Evolutionary conservation across 2,888 invertebrate genomes (phyloP), one percentile per base, ranked within the genome.

Genomic region (Callinectes sapidus): DNA sequence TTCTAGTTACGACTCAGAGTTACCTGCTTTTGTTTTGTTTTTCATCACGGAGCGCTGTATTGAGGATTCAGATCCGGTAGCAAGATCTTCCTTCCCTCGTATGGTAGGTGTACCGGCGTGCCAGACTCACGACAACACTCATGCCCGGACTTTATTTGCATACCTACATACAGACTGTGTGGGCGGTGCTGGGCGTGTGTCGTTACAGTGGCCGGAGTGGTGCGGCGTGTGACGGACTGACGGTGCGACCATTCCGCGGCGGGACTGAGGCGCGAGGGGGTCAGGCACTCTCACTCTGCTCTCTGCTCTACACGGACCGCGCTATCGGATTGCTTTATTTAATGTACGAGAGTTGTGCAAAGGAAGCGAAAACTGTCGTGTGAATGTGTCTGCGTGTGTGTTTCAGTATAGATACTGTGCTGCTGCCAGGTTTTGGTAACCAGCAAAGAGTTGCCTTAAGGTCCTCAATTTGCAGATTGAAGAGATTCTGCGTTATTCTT

Each of bases 81-180:
- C 61, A 61, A 61, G 18, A 61, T 39, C 39, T 39, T 39, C 39
- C 39, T 39, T 39, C 39, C 18, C 13, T 61, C 18, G 61, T 85
- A 39, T 87, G 87, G 87, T 87, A 23, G 87, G 28, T 16, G 61
- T 42, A n/a, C 42, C 48, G 87, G 87, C 87, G 28, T 89, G 89
- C 89, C 89, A 89, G 89, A 89, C 71, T 42, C 89, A 89, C 89
- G 89, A 89, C 42, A 39, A 13, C 71, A 10, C 8, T 32, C 18
- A n/a, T 54, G 87, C 87, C 87, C 42, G 5, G 39, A 18, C 35
- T 86, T 42, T 23, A 3, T 28, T 2, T 35, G 39, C 85, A 16
- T 14, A 32, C 85, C 32, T 85, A 16, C 85, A 32, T 85, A 16
- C 85, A 32, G 85, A 35, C 85, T 28, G 16, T 5, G 48, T 48